Conservation (phyloP, 2,888 invertebrate species). For the Elgonia sp. region DNA sequence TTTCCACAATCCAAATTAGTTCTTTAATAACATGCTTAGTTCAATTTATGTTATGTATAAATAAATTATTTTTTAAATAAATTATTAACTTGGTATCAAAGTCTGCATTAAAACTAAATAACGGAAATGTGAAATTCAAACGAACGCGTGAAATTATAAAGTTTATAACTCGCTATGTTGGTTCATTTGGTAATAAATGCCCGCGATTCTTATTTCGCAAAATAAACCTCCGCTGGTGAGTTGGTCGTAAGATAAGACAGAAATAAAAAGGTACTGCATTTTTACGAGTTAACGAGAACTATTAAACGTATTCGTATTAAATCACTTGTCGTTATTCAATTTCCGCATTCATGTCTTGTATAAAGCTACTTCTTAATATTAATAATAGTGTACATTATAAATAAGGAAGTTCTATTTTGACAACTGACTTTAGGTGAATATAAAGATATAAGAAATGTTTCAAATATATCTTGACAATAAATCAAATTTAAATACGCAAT, state of each 20-base stretch:
- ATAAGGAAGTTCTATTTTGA: too few relatives aligned
- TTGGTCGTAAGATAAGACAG: slow-evolving; percentile 27
- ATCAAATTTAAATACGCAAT: too few relatives aligned
- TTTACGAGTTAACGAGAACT: slow-evolving; percentile 23
- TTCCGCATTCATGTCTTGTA: not conserved
- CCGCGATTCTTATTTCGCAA: slow-evolving; percentile 34
- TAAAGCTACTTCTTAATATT: not conserved
- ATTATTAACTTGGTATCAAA: too few relatives aligned
- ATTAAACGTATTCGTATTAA: slow-evolving; percentile 25
- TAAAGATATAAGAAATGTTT: too few relatives aligned
- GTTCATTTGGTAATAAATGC: slow-evolving; percentile 38
- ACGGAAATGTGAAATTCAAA: slow-evolving; percentile 2
- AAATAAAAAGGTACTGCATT: not conserved
- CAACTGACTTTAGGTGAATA: too few relatives aligned
- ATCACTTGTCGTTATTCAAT: slow-evolving; percentile 35
- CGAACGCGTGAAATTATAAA: slow-evolving; percentile 30
- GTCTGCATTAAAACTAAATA: too few relatives aligned
- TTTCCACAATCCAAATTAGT: too few relatives aligned
- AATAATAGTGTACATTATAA: not conserved
- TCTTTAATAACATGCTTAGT: too few relatives aligned
- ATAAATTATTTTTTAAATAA: too few relatives aligned
- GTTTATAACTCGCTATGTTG: slow-evolving; percentile 24
- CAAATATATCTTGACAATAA: too few relatives aligned
- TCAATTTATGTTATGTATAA: too few relatives aligned
- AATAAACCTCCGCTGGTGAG: slow-evolving; percentile 7